phyloP scores from a whole-genome alignment of 2,888 invertebrate species.

The Rhorus exstirpatorius region DNA sequence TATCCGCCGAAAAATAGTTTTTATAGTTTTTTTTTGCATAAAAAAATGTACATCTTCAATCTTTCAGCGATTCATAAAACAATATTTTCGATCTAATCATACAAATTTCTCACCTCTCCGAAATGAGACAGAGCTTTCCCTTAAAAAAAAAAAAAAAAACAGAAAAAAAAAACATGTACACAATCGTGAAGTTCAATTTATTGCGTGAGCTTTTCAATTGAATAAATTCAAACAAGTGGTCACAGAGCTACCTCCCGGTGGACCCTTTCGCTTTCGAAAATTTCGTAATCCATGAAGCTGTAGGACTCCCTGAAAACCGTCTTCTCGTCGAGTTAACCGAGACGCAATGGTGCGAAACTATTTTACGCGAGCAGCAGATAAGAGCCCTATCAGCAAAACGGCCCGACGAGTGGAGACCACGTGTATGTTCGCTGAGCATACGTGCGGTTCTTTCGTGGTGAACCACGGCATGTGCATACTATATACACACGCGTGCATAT shows the following conservation, averaged over 20 bases:
- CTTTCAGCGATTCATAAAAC: too few species aligned
- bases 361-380: constrained; percentile 65
- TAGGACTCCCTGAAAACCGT: too few species aligned
- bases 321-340: constrained; percentile 46
- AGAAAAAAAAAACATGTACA: too few species aligned
- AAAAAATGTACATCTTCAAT: too few species aligned
- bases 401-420: constrained; percentile 50
- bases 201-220: constrained; percentile 3
- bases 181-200: neutral
- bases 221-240: constrained; percentile 49
- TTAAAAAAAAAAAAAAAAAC: neutral
- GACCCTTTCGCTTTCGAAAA: neutral
- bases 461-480: constrained; percentile 1
- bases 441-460: constrained; percentile 34
- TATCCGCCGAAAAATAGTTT: too few species aligned
- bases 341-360: constrained; percentile 63
- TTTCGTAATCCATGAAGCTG: too few species aligned
- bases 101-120: too few species aligned
- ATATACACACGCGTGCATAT: constrained; percentile 13
- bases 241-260: neutral
- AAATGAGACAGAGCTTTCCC: neutral
- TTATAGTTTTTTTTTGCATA: too few species aligned
- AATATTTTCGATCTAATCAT: too few species aligned
- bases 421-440: constrained; percentile 45
- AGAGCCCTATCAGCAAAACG: constrained; percentile 36